Conservation (phyloP, 2,888 invertebrate genomes). For the Platycheirus rosarum region DNA sequence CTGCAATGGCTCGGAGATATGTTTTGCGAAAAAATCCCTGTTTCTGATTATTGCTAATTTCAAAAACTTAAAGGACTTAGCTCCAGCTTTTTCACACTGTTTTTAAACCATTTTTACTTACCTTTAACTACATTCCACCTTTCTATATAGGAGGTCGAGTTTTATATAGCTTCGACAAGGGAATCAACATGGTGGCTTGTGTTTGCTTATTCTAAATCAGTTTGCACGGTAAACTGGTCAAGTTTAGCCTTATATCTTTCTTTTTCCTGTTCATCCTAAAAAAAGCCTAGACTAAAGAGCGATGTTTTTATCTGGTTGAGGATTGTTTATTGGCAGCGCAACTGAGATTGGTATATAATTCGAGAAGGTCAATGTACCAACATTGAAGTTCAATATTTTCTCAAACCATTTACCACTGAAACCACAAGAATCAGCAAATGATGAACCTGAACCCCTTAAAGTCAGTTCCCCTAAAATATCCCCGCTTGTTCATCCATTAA, state of each 20-base stretch:
- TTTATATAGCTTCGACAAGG: neutral
- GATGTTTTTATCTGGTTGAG: neutral
- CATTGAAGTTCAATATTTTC: no score
- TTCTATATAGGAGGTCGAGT: neutral
- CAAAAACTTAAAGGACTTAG: no score
- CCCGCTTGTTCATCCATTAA: neutral
- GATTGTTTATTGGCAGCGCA: no score
- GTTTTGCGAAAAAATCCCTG: neutral
- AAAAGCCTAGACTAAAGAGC: neutral
- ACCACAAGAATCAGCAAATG: neutral
- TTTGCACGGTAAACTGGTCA: no score
- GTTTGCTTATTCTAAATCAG: neutral
- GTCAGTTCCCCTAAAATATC: neutral
- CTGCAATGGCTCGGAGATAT: neutral
- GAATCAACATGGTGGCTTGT: constrained; percentile 6
- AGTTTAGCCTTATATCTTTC: no score
- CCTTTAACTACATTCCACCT: no score
- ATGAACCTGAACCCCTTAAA: constrained; percentile 9
- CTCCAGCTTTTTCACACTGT: no score
- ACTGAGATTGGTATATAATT: no score
- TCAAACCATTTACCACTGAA: no score
- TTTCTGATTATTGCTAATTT: no score
- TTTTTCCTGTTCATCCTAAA: no score
- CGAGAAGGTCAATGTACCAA: no score
- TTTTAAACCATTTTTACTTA: constrained; percentile 10